Evolutionary conservation across 2,888 invertebrate genomes (phyloP).

Genomic region (Caenorhabditis wallacei): DNA sequence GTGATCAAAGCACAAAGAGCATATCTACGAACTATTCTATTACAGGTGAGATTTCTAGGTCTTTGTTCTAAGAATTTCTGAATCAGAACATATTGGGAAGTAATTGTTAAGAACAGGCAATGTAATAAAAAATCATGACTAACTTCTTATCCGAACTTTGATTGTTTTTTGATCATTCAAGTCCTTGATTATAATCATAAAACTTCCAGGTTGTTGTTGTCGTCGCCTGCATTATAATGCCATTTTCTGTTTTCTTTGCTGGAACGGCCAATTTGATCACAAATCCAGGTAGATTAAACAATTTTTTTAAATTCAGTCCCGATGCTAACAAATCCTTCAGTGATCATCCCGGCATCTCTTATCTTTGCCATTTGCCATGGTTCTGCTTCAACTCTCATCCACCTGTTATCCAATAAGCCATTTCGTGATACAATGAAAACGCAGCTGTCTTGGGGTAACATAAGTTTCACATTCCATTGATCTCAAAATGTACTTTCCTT

Average conservation of each 20-base stretch:
- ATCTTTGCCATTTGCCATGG: slow-evolving; percentile 49
- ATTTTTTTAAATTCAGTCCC: not conserved
- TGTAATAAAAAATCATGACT: too few species aligned
- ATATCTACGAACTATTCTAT: slow-evolving; percentile 45
- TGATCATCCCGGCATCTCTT: slow-evolving; percentile 33
- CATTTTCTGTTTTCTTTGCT: slow-evolving; percentile 45
- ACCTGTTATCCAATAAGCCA: slow-evolving; percentile 57
- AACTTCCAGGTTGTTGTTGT: slow-evolving; percentile 28
- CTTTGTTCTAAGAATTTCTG: too few species aligned
- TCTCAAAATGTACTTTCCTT: slow-evolving; percentile 1
- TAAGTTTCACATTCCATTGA: slow-evolving; percentile 4
- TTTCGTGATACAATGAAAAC: slow-evolving; percentile 56
- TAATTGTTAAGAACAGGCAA: too few species aligned
- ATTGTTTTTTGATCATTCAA: too few species aligned
- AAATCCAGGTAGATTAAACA: slow-evolving; percentile 22
- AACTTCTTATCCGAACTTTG: too few species aligned
- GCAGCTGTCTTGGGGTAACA: slow-evolving; percentile 53
- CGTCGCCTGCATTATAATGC: slow-evolving; percentile 38
- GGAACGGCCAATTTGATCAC: slow-evolving; percentile 9
- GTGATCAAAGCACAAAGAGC: slow-evolving; percentile 54
- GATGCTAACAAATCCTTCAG: slow-evolving; percentile 13
- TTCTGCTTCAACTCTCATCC: slow-evolving; percentile 45
- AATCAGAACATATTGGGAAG: not conserved
- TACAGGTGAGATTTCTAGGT: slow-evolving; percentile 47
- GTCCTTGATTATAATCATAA: too few species aligned